phyloP scores from a whole-genome alignment of 2,888 invertebrate species.

The Oxycera nigricornis region DNA sequence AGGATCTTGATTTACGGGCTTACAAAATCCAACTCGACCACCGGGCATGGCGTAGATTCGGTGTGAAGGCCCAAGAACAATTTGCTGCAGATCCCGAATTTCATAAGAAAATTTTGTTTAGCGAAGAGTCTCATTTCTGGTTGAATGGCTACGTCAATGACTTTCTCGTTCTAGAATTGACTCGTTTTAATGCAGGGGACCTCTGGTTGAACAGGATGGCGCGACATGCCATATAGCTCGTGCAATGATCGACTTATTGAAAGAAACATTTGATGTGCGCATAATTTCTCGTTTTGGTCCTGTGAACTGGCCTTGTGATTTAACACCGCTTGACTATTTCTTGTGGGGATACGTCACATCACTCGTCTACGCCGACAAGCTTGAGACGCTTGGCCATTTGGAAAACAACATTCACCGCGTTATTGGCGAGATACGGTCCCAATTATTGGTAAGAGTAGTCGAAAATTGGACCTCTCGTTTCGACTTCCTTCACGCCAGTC shows the following conservation, averaged over 20 bases:
- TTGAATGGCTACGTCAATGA: not conserved
- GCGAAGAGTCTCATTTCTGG: too few species aligned
- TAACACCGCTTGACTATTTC: not conserved
- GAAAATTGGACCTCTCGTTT: conserved; percentile 6
- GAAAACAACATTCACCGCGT: not conserved
- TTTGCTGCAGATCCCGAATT: not conserved
- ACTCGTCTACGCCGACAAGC: not conserved
- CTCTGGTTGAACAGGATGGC: not conserved
- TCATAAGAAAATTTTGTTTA: too few species aligned
- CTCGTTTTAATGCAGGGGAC: not conserved
- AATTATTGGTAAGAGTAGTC: too few species aligned
- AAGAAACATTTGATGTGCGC: not conserved
- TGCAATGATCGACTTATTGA: not conserved
- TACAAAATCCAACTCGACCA: not conserved
- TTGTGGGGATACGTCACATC: not conserved
- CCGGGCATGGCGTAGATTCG: not conserved
- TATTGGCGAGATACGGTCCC: not conserved
- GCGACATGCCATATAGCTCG: not conserved
- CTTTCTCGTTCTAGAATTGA: not conserved
- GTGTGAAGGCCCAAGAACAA: not conserved
- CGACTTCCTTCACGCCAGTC: too few species aligned
- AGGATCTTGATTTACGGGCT: not conserved
- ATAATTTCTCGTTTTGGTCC: not conserved
- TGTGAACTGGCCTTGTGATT: not conserved
- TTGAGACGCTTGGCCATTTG: not conserved